A percentile compares a stretch with the other conserved stretches of the same genome.
These are phyloP conservation scores for Felis catus DNA, from an alignment of 2,113 vertebrate species.

Conservation along the genomic window DNA sequence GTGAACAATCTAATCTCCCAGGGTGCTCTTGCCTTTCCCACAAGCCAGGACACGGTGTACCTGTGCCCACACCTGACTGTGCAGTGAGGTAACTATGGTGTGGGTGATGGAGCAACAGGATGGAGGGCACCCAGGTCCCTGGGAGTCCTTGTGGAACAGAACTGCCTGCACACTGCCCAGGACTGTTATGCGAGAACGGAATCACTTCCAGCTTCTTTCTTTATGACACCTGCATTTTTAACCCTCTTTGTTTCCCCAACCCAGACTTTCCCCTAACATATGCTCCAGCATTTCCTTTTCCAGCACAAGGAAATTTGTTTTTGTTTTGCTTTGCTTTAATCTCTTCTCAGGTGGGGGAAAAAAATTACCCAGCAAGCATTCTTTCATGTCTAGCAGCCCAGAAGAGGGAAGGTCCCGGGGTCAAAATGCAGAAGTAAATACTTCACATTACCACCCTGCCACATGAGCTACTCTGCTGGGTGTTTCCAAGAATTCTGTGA, in stretches of 20 bases:
- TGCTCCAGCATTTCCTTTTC: background rate
- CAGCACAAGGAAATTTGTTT: background rate
- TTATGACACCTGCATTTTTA: background rate
- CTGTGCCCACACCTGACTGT: background rate
- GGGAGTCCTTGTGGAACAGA: background rate
- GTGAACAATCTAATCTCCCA: background rate
- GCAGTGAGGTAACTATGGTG: background rate
- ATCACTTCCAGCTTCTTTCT: background rate
- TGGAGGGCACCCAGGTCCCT: background rate
- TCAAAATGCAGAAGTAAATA: constrained; percentile 16
- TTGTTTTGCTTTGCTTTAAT: constrained; percentile 18
- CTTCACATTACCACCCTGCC: background rate
- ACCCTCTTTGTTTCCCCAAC: background rate
- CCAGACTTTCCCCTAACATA: background rate
- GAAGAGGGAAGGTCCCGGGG: background rate
- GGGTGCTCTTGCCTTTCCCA: background rate
- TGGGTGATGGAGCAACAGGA: background rate
- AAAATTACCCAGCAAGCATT: background rate
- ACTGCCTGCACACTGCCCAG: background rate
- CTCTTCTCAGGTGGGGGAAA: background rate
- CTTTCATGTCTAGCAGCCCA: background rate
- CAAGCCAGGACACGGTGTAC: background rate
- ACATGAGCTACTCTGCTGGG: too few relatives aligned
- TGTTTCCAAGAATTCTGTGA: constrained; percentile 3
- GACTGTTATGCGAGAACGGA: background rate